A percentile compares a stretch with the other conserved stretches of the same genome.
Evolutionary conservation across 2,113 vertebrate genomes (phyloP).

Genomic region (Xenotilapia longispinis): DNA sequence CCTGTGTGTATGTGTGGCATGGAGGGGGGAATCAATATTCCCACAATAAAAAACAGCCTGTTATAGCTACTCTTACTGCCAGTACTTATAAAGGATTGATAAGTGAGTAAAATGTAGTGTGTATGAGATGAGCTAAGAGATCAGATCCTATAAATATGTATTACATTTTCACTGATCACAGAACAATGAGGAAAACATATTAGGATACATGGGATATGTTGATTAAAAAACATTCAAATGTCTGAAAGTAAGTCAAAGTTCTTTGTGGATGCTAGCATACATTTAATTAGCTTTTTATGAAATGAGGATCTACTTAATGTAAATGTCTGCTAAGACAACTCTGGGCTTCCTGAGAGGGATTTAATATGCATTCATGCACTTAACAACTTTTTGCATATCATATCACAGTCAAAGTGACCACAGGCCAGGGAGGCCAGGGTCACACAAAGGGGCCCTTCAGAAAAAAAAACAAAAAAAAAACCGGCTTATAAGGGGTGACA

Average conservation of each 20-base stretch:
- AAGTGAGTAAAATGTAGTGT: background rate
- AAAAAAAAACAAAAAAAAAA: rapidly evolving
- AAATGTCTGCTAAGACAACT: background rate
- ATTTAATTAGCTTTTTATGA: background rate
- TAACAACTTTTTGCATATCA: background rate
- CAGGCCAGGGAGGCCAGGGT: background rate
- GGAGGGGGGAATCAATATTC: background rate
- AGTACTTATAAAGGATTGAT: background rate
- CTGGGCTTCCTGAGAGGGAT: background rate
- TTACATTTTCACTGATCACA: background rate
- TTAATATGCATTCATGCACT: background rate
- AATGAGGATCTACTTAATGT: background rate
- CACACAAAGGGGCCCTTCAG: background rate
- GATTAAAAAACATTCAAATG: background rate
- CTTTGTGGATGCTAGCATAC: background rate
- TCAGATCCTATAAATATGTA: background rate
- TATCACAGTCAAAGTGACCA: background rate
- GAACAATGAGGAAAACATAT: background rate
- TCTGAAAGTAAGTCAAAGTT: background rate
- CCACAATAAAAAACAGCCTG: background rate
- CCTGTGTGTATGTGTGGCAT: background rate
- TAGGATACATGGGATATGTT: background rate
- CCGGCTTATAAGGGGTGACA: background rate
- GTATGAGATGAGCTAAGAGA: background rate
- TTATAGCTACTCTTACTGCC: background rate